phyloP scores from a whole-genome alignment of 2,888 invertebrate species.

The Zeuzera pyrina region DNA sequence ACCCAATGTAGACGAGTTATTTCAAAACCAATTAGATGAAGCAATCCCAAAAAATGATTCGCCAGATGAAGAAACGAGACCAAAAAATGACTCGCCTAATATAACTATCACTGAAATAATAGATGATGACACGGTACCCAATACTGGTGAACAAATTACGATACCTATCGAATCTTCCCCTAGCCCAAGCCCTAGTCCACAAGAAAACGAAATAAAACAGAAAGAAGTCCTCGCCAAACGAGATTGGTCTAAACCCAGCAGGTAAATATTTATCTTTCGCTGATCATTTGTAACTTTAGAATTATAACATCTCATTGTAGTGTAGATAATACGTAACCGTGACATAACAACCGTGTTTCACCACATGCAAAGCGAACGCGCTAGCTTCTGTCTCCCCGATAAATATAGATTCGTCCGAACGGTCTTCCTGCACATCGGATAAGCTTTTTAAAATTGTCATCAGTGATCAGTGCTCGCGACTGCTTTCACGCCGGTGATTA shows the following conservation, averaged over 20 bases:
- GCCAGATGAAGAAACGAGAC: conserved; percentile 41
- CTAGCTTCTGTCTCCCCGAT: conserved; percentile 58
- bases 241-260: conserved; percentile 67
- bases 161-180: conserved; percentile 58
- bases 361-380: conserved; percentile 64
- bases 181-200: conserved; percentile 48
- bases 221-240: conserved; percentile 33
- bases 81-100: conserved; percentile 52
- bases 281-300: conserved; percentile 3
- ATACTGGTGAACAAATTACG: conserved; percentile 34
- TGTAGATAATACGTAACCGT: conserved; percentile 34
- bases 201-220: conserved; percentile 30
- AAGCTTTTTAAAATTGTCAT: conserved; percentile 70
- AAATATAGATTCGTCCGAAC: conserved; percentile 60
- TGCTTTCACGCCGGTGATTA: conserved; percentile 64
- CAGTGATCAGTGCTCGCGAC: conserved; percentile 66
- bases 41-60: conserved; percentile 42
- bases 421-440: conserved; percentile 63
- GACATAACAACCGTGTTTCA: conserved; percentile 55
- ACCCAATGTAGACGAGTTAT: conserved; percentile 58
- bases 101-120: conserved; percentile 66
- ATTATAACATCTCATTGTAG: conserved; percentile 17
- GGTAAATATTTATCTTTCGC: conserved; percentile 37
- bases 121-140: conserved; percentile 43
- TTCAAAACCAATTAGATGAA: conserved; percentile 55